These are phyloP conservation scores for Glyptemys insculpta DNA, from an alignment of 2,797 vertebrate genomes.

Conservation along the genomic window DNA sequence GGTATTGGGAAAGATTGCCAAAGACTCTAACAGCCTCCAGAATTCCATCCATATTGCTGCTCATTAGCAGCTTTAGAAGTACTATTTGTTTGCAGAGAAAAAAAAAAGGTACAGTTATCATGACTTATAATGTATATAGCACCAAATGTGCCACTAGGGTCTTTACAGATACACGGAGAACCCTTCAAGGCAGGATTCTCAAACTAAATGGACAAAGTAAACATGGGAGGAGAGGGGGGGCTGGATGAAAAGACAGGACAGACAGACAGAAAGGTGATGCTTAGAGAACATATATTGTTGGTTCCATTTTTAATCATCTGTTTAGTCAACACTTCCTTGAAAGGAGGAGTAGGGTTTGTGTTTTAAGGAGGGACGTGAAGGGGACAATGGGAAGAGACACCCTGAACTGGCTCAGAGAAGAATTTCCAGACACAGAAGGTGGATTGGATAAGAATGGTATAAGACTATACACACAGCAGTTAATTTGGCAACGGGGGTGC, in stretches of 20 bases:
- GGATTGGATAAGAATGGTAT: not conserved
- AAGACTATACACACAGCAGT: not conserved
- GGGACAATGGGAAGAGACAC: not conserved
- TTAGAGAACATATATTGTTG: not conserved
- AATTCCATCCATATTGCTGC: constrained; percentile 89
- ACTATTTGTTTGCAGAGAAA: constrained; percentile 81
- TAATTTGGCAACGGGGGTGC: not conserved
- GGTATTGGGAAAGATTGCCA: constrained; percentile 92
- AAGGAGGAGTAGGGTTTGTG: not conserved
- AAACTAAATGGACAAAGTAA: not conserved
- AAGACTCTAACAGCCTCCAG: constrained; percentile 93
- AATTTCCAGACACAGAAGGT: no score
- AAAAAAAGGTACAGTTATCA: constrained; percentile 17
- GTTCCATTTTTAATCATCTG: not conserved
- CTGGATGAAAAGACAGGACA: no score
- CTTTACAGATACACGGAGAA: constrained; percentile 24
- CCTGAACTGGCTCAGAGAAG: not conserved
- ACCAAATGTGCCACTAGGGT: not conserved
- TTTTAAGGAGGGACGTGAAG: not conserved
- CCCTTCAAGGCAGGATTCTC: not conserved
- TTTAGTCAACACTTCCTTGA: not conserved
- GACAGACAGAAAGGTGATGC: no score
- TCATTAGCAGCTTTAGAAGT: constrained; percentile 90
- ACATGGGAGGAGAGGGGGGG: not conserved
- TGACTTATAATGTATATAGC: constrained; percentile 10